Percentiles rank a stretch among this genome's conserved stretches.
phyloP scores from a whole-genome alignment of 2,888 invertebrate genomes.

The Protodeltote pygarga region DNA sequence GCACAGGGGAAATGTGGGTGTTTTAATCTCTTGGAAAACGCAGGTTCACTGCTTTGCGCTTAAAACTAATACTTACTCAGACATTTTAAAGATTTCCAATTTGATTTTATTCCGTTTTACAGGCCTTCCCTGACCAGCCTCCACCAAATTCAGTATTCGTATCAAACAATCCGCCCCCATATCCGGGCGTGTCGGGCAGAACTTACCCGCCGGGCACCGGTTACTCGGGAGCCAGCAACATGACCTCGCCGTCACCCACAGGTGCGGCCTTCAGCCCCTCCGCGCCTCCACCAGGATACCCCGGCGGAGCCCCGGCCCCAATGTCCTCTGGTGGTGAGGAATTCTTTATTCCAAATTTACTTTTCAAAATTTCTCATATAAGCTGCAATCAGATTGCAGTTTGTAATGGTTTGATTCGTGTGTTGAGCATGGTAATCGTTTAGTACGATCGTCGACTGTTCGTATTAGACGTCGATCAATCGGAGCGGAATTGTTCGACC shows the following conservation, averaged over 20 bases:
- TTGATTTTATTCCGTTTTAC: slow-evolving; percentile 20
- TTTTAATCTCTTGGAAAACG: no score
- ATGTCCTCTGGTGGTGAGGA: slow-evolving; percentile 76
- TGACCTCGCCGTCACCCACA: slow-evolving; percentile 53
- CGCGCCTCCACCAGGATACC: slow-evolving; percentile 60
- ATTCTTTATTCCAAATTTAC: slow-evolving; percentile 31
- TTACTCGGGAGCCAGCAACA: slow-evolving; percentile 61
- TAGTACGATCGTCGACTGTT: no score
- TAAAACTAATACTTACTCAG: no score
- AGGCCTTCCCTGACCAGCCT: slow-evolving; percentile 90
- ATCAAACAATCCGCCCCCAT: slow-evolving; percentile 97
- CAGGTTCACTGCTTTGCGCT: no score
- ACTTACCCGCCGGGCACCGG: slow-evolving; percentile 66
- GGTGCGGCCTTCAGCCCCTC: slow-evolving; percentile 49
- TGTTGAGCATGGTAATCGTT: no score
- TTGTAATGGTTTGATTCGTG: no score
- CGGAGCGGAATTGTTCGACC: no score
- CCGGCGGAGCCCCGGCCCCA: slow-evolving; percentile 58
- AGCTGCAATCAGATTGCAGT: no score
- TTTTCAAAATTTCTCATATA: no score
- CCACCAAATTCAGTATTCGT: slow-evolving; percentile 95
- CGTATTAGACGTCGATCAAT: no score
- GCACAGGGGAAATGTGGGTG: no score
- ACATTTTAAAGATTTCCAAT: no score
- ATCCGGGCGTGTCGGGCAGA: slow-evolving; percentile 91